phyloP scores from a whole-genome alignment of 2,113 vertebrate genomes.

The Notarius quadriscutis region DNA sequence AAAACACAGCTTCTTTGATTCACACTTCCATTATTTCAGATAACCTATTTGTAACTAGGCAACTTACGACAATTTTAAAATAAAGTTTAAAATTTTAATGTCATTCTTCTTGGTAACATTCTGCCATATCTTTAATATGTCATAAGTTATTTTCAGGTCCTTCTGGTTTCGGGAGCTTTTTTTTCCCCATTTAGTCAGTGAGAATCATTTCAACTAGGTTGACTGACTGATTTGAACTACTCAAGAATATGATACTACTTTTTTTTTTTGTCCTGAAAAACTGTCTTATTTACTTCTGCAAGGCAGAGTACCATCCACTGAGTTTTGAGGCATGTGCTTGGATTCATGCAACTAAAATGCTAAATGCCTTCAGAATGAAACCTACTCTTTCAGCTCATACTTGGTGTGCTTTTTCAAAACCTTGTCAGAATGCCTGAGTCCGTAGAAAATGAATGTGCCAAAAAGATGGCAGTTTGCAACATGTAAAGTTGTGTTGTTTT shows the following conservation, averaged over 20 bases:
- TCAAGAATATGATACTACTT: neutral
- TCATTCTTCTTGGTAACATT: too few relatives aligned
- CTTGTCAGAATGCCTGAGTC: too few relatives aligned
- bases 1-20: neutral
- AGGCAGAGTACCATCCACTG: neutral
- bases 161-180: neutral
- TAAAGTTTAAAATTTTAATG: neutral
- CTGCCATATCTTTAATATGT: neutral
- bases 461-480: neutral
- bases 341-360: constrained; percentile 15
- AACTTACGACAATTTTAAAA: neutral
- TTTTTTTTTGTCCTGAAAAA: too few relatives aligned
- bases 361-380: neutral
- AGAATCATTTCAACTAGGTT: neutral
- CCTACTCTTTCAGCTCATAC: neutral
- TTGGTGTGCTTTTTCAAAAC: neutral
- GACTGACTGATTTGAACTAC: neutral
- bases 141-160: neutral
- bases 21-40: neutral
- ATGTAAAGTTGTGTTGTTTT: neutral
- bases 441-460: neutral
- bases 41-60: neutral
- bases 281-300: neutral
- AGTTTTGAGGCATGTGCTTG: neutral
- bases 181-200: neutral